Percentiles rank a stretch among this genome's conserved stretches.
phyloP scores from a whole-genome alignment of 2,888 invertebrate genomes.

The Lumbricus terrestris region DNA sequence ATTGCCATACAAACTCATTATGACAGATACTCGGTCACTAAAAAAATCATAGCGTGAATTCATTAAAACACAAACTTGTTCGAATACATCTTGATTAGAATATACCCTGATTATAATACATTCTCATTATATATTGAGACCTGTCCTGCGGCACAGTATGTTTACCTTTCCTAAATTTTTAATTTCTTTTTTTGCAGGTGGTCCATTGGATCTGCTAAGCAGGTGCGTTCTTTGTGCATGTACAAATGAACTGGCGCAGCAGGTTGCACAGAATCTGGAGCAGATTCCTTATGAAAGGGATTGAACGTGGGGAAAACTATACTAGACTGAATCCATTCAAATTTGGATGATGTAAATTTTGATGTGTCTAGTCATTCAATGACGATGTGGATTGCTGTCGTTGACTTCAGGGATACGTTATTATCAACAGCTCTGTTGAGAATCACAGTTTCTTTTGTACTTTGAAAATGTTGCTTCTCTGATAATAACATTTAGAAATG shows the following conservation, averaged over 20 bases:
- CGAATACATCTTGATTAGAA: too few relatives aligned
- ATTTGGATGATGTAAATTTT: not conserved
- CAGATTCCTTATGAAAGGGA: constrained; percentile 34
- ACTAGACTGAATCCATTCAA: not conserved
- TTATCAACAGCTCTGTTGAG: not conserved
- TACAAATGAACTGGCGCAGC: constrained; percentile 65
- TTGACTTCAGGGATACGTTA: not conserved
- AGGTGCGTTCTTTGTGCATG: constrained; percentile 79
- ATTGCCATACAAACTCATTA: too few relatives aligned
- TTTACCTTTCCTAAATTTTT: not conserved
- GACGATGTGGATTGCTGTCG: not conserved
- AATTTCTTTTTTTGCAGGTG: constrained; percentile 64
- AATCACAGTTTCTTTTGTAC: not conserved
- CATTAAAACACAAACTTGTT: too few relatives aligned
- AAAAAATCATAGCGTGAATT: too few relatives aligned
- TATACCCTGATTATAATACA: too few relatives aligned
- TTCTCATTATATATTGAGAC: not conserved
- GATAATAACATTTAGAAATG: not conserved
- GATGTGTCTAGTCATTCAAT: not conserved
- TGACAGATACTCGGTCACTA: too few relatives aligned
- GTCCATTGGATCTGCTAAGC: constrained; percentile 76
- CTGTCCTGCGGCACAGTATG: not conserved
- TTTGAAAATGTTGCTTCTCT: not conserved
- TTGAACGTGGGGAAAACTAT: not conserved
- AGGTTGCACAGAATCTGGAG: constrained; percentile 31